Conservation (phyloP, 2,113 vertebrate species). For the Opisthocomus hoazin region DNA sequence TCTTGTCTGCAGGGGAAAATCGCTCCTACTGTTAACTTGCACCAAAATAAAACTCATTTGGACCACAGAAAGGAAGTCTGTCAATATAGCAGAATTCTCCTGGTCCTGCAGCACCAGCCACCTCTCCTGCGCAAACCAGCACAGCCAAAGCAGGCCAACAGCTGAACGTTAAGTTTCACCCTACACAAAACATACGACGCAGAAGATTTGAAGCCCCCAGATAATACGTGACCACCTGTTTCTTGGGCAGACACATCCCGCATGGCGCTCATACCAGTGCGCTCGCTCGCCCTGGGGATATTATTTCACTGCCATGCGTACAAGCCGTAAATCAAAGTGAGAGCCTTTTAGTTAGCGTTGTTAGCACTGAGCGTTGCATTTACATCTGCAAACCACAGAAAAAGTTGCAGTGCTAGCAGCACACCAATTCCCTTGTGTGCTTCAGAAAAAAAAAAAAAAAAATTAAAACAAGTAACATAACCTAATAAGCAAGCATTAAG, state of each 20-base stretch:
- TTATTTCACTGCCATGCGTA: not conserved
- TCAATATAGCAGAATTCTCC: not conserved
- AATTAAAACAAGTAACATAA: not conserved
- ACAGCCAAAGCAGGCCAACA: conserved; percentile 39
- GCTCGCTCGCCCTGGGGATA: not conserved
- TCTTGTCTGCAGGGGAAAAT: not conserved
- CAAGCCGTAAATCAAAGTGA: conserved; percentile 26
- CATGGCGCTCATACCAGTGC: not conserved
- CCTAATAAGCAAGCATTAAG: not conserved
- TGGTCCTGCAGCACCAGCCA: not conserved
- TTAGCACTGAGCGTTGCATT: not conserved
- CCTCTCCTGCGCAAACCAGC: not conserved
- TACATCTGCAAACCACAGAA: not conserved
- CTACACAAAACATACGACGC: not conserved
- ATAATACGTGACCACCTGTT: conserved; percentile 55
- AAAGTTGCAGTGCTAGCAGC: not conserved
- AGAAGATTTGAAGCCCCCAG: not conserved
- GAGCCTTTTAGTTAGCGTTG: conserved; percentile 1
- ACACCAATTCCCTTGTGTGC: not conserved
- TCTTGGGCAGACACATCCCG: not conserved
- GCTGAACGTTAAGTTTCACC: conserved; percentile 23
- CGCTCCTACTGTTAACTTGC: not conserved
- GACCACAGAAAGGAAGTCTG: not conserved
- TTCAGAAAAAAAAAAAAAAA: not conserved
- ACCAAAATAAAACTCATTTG: not conserved